Conservation (phyloP, 2,888 invertebrate species). For the Liopterus haemorrhoidalis region DNA sequence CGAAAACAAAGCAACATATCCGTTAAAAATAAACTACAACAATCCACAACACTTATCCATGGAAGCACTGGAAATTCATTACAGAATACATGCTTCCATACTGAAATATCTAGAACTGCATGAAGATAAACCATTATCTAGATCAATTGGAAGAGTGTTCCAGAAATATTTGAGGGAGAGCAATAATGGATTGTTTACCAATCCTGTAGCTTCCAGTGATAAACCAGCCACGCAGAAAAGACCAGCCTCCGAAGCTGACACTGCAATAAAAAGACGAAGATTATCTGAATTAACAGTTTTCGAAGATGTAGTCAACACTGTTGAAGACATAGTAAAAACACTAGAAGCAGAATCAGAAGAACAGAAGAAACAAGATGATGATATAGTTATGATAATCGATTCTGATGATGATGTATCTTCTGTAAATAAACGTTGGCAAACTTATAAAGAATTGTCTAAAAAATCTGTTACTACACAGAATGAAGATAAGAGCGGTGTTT, state of each 20-base stretch:
- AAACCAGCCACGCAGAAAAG: constrained; percentile 27
- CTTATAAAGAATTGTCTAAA: constrained; percentile 1
- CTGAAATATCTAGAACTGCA: constrained; percentile 77
- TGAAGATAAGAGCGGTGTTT: background rate
- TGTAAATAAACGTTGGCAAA: constrained; percentile 21
- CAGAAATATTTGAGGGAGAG: constrained; percentile 51
- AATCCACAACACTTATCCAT: constrained; percentile 77
- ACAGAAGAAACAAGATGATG: constrained; percentile 22
- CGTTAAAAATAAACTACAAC: constrained; percentile 77
- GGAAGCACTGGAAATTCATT: constrained; percentile 81
- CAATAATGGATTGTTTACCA: constrained; percentile 17
- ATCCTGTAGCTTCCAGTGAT: background rate
- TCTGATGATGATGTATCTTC: constrained; percentile 35
- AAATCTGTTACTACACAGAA: background rate
- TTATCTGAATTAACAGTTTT: constrained; percentile 2
- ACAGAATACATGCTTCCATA: constrained; percentile 82
- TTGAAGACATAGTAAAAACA: constrained; percentile 31
- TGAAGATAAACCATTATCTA: constrained; percentile 61
- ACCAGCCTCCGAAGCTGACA: background rate
- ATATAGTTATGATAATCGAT: constrained; percentile 35
- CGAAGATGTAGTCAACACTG: constrained; percentile 24
- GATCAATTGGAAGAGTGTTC: constrained; percentile 55
- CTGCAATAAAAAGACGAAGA: constrained; percentile 8
- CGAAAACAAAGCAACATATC: constrained; percentile 77
- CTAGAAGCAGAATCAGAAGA: constrained; percentile 23